Conservation (phyloP, 2,888 invertebrate genomes). For the Stictocephala bisonia region DNA sequence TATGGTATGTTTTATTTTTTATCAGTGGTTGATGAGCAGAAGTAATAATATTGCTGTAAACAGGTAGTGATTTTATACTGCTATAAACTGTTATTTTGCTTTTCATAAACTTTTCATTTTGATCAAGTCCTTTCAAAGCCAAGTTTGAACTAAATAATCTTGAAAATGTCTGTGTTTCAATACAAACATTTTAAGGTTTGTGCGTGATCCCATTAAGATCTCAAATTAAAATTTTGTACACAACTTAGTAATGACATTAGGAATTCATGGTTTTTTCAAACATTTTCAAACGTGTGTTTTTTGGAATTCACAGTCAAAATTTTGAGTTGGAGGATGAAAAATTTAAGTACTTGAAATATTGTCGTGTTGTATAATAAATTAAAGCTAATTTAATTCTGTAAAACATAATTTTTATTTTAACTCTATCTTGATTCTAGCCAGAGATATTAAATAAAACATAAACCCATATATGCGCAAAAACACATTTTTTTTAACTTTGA, state of each 20-base stretch:
- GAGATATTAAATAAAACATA: slow-evolving; percentile 26
- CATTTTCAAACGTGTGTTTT: slow-evolving; percentile 18
- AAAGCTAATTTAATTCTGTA: slow-evolving; percentile 32
- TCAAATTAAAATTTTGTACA: slow-evolving; percentile 23
- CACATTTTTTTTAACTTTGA: slow-evolving; percentile 6
- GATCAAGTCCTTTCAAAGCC: too few relatives aligned
- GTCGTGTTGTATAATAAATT: slow-evolving; percentile 27
- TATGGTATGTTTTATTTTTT: slow-evolving; percentile 17
- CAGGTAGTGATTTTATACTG: too few relatives aligned
- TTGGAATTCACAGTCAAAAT: slow-evolving; percentile 12
- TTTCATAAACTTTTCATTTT: slow-evolving; percentile 8
- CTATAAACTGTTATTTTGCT: neutral
- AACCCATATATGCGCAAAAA: neutral
- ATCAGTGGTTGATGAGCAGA: neutral
- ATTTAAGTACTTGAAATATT: slow-evolving; percentile 25
- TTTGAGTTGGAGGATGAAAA: slow-evolving; percentile 11
- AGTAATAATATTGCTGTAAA: slow-evolving; percentile 11
- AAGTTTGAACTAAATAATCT: neutral
- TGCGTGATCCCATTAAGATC: slow-evolving; percentile 12
- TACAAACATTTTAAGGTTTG: slow-evolving; percentile 8
- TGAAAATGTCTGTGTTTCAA: neutral
- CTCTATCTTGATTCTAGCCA: slow-evolving; percentile 21
- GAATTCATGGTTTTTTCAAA: slow-evolving; percentile 22
- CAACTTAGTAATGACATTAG: slow-evolving; percentile 16
- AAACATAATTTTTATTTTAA: slow-evolving; percentile 14